Evolutionary conservation across 1,140 invertebrate species (phyloP).

Genomic region (Zaprionus tsacasi): DNA sequence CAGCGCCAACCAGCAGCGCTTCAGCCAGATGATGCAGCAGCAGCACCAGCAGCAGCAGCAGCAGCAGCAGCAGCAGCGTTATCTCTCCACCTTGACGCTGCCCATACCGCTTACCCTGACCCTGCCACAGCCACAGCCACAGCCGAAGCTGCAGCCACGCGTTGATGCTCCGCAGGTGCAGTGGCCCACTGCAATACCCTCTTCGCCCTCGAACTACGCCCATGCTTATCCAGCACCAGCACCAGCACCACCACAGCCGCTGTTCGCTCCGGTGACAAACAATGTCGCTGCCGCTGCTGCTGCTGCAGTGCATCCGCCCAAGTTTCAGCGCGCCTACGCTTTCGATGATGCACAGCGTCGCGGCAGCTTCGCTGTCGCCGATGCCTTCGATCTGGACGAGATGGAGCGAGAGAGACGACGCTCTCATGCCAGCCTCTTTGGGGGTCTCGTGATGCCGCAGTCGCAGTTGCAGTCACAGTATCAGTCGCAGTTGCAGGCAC

Average conservation of each 20-base stretch:
- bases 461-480: not conserved
- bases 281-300: not conserved
- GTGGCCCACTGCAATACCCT: constrained; percentile 80
- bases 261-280: constrained; percentile 35
- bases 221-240: constrained; percentile 28
- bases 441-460: constrained; percentile 10
- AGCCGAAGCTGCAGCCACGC: constrained; percentile 10
- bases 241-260: constrained; percentile 55
- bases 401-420: constrained; percentile 77
- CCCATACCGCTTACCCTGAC: constrained; percentile 51
- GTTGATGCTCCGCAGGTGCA: constrained; percentile 50
- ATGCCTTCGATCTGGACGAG: constrained; percentile 79
- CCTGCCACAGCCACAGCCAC: constrained; percentile 48
- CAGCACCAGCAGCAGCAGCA: constrained; percentile 55
- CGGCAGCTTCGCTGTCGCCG: constrained; percentile 51
- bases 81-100: constrained; percentile 62
- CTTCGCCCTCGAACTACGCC: constrained; percentile 74
- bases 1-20: constrained; percentile 53
- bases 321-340: constrained; percentile 74
- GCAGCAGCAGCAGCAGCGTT: constrained; percentile 55
- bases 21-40: constrained; percentile 56
- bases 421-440: constrained; percentile 82
- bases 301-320: constrained; percentile 38
- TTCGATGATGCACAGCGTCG: constrained; percentile 76
- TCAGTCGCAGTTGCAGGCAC: not conserved